A percentile compares a stretch with the other conserved stretches of the same genome.
Conservation (phyloP, 2,113 vertebrate species). For the Sigmodon hispidus region DNA sequence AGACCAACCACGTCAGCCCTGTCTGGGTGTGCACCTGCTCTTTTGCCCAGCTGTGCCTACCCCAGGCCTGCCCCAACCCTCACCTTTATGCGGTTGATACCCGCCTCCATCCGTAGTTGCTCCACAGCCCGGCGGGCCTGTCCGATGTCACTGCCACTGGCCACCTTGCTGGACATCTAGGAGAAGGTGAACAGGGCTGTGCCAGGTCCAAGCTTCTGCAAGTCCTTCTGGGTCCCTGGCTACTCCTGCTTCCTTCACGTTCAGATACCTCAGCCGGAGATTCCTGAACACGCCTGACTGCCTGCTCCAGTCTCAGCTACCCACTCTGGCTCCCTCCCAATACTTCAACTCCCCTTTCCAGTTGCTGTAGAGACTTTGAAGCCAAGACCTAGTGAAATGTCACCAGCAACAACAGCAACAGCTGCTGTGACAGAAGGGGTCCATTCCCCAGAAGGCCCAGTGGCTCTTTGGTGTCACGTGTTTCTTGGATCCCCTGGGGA, state of each 20-base stretch:
- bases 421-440: slow-evolving; percentile 28
- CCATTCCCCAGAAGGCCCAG: slow-evolving; percentile 1
- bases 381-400: slow-evolving; percentile 71
- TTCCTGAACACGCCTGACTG: background rate
- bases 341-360: background rate
- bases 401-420: slow-evolving; percentile 43
- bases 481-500: background rate
- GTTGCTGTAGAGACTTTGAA: slow-evolving; percentile 70
- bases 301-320: background rate
- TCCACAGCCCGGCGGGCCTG: slow-evolving; percentile 88
- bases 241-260: background rate
- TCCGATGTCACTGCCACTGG: slow-evolving; percentile 84
- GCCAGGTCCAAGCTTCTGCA: background rate
- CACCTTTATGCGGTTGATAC: slow-evolving; percentile 89
- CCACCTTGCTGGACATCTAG: slow-evolving; percentile 84
- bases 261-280: slow-evolving; percentile 19
- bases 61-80: background rate
- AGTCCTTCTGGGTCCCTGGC: background rate
- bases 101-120: slow-evolving; percentile 87
- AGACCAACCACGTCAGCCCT: background rate
- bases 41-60: rapidly evolving
- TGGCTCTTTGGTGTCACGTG: slow-evolving; percentile 21
- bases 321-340: background rate
- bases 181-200: background rate
- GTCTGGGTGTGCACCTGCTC: background rate